Base-by-base conservation (phyloP, 1,140 invertebrate genomes). In the Drosophila athabasca region DNA sequence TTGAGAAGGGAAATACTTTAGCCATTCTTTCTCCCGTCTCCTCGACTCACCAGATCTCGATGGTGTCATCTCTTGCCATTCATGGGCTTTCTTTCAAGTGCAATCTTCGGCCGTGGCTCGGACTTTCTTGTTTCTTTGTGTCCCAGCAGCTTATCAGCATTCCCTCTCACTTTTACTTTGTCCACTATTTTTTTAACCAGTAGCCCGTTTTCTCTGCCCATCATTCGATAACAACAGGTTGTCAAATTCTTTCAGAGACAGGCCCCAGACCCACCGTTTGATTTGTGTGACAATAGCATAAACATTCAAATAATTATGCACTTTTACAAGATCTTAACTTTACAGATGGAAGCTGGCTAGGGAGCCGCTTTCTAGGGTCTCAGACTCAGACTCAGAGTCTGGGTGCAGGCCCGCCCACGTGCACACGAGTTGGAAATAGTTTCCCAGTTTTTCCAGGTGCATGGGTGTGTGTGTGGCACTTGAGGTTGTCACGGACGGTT, bases 131-230 rank as follows among this genome's bases (percentile, higher is more conserved):
- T 7, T 46, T 49, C 60, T 52, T 74, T 61, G 31, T 69, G 11
- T 26, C 31, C 24, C 53, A 31, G 44, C 17, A 19, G 50, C 50
- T 61, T 55, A 72, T 71, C 51, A 54, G 39, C 57, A 71, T 55
- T 55, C 9, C 59, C 76, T 80, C 83, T 77, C 57, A 84, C 77
- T 81, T 80, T 81, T 72, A 17, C 60, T 45, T 71, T 65, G 29
- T 58, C 54, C 73, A 50, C 41, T 49, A n/a, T 8, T 11, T n/a
- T 45, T 44, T 55, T 44, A 4, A 13, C 35, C 29, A 54, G 62
- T 68, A 69, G 52, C 35, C 39, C 46, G 50, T 60, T 65, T 71
- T 67, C 50, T 43, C 46, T 66, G 52, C 50, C 24, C 52, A 54
- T 70, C 76, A 44, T 31, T 45, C 53, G 52, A 67, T 69, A 49